These are phyloP conservation scores for Promerops cafer DNA, from an alignment of 2,113 vertebrate genomes.

Conservation along the genomic window DNA sequence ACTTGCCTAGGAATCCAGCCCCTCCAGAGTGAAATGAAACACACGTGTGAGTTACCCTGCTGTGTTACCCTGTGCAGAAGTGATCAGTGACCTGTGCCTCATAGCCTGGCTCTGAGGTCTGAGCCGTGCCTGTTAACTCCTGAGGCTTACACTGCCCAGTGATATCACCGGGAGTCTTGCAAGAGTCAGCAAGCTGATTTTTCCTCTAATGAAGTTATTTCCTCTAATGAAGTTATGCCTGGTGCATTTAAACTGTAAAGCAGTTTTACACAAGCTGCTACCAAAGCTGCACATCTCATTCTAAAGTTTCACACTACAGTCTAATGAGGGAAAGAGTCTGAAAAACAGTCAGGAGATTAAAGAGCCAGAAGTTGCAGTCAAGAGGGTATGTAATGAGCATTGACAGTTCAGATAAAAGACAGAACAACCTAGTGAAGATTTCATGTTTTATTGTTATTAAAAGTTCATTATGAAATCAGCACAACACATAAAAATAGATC, in stretches of 20 bases:
- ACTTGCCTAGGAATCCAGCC: neutral
- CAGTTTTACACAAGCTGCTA: neutral
- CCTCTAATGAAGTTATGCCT: neutral
- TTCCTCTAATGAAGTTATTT: neutral
- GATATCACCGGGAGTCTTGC: neutral
- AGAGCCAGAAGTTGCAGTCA: neutral
- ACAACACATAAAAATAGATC: constrained; percentile 57
- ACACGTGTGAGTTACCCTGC: neutral
- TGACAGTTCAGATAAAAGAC: neutral
- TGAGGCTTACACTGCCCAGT: neutral
- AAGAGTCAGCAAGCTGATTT: neutral
- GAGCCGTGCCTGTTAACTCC: neutral
- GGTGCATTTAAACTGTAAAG: neutral
- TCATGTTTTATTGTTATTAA: constrained; percentile 53
- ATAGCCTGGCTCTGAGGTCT: neutral
- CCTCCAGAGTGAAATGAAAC: neutral
- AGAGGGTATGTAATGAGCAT: neutral
- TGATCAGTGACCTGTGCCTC: neutral
- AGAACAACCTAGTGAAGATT: neutral
- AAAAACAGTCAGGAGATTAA: neutral
- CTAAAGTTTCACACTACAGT: neutral
- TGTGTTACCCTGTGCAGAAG: neutral
- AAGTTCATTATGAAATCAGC: constrained; percentile 55
- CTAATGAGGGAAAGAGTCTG: neutral
- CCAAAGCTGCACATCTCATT: neutral